Conservation (phyloP, 2,797 vertebrate species). For the Liparis tanakae region DNA sequence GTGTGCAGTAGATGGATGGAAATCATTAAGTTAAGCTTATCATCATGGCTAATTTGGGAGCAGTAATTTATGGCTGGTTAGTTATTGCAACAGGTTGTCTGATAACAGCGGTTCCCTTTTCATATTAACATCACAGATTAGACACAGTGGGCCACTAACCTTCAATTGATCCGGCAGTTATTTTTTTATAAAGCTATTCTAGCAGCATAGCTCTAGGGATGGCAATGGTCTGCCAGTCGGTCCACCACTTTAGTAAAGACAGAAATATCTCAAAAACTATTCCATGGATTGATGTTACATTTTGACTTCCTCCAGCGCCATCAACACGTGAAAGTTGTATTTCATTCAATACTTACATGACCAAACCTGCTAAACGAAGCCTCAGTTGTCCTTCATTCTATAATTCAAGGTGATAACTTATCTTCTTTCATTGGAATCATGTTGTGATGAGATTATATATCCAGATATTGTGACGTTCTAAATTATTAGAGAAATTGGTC, state of each 20-base stretch:
- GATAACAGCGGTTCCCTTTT: constrained; percentile 10
- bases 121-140: constrained; percentile 2
- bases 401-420: no score
- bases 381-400: background rate
- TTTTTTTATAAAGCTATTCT: background rate
- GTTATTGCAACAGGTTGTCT: constrained; percentile 14
- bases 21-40: constrained; percentile 30
- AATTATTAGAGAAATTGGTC: no score
- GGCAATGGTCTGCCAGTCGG: background rate
- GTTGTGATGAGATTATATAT: no score
- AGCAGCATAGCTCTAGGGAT: background rate
- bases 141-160: background rate
- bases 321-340: background rate
- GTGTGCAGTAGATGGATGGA: constrained; percentile 1
- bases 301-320: background rate
- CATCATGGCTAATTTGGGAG: constrained; percentile 12
- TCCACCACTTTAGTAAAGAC: background rate
- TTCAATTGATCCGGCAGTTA: background rate
- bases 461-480: no score
- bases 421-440: no score
- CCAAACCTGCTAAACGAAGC: background rate
- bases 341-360: background rate
- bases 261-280: background rate
- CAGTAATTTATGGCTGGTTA: constrained; percentile 12
- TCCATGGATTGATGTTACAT: background rate